Conservation (phyloP, 2,113 vertebrate species). For the Aegypius monachus region DNA sequence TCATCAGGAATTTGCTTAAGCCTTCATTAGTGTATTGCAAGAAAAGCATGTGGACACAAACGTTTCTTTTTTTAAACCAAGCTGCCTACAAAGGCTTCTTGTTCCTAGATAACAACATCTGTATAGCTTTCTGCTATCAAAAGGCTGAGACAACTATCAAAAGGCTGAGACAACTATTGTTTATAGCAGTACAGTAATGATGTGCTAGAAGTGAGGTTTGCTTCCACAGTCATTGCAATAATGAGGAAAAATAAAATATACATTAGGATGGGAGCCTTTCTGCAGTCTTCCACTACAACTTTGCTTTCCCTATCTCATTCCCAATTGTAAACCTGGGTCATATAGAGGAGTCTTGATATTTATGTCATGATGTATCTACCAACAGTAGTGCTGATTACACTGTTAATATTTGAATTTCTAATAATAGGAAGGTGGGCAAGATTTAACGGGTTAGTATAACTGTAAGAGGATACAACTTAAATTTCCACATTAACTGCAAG, state of each 20-base stretch:
- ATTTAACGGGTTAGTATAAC: not conserved
- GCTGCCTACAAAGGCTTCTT: not conserved
- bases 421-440: not conserved
- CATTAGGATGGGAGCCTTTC: not conserved
- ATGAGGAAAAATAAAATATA: not conserved
- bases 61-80: not conserved
- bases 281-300: not conserved
- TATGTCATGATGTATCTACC: not conserved
- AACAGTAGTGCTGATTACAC: not conserved
- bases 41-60: not conserved
- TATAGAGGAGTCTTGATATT: not conserved
- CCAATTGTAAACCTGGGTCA: not conserved
- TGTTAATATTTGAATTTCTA: not conserved
- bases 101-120: not conserved
- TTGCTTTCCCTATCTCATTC: not conserved
- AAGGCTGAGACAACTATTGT: not conserved
- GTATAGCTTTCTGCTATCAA: not conserved
- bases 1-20: not conserved
- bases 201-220: not conserved
- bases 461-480: not conserved
- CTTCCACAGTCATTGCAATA: constrained; percentile 6
- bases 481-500: not conserved
- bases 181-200: not conserved
- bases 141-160: not conserved
- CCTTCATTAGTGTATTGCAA: not conserved